A percentile compares a stretch with the other conserved stretches of the same genome.
Evolutionary conservation across 2,797 vertebrate species (phyloP).

Genomic region (Rhinophrynus dorsalis): DNA sequence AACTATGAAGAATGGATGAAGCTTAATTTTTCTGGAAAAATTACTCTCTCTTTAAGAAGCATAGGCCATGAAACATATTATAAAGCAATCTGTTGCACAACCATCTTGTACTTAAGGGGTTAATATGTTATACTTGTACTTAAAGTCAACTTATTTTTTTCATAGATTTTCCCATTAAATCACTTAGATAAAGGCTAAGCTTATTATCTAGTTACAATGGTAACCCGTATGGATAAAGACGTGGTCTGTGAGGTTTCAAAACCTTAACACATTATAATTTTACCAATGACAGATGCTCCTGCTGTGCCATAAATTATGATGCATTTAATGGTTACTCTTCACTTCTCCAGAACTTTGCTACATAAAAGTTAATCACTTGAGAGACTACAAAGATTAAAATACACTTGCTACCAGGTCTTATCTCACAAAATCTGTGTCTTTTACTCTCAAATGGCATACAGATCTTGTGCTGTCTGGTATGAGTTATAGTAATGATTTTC

Average conservation of each 20-base stretch:
- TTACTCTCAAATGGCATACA: neutral
- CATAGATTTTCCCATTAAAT: neutral
- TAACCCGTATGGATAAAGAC: neutral
- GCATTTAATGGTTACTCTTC: neutral
- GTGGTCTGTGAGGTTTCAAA: neutral
- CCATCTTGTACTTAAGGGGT: too few relatives aligned
- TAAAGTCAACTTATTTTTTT: neutral
- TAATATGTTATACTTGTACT: too few relatives aligned
- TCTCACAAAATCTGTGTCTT: neutral
- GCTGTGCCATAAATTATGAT: neutral
- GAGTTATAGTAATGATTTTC: too few relatives aligned
- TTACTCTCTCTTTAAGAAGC: too few relatives aligned
- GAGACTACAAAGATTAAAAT: neutral
- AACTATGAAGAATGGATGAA: too few relatives aligned
- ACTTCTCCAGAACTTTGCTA: neutral
- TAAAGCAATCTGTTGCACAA: too few relatives aligned
- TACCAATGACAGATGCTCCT: neutral
- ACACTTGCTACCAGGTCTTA: conserved; percentile 19
- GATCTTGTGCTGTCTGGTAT: too few relatives aligned
- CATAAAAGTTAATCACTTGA: too few relatives aligned
- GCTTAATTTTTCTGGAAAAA: too few relatives aligned
- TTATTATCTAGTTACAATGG: neutral
- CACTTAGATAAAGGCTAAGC: neutral
- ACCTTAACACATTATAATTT: neutral
- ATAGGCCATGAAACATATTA: too few relatives aligned